Conservation (phyloP, 2,113 vertebrate species). For the Grammomys dolichurus region DNA sequence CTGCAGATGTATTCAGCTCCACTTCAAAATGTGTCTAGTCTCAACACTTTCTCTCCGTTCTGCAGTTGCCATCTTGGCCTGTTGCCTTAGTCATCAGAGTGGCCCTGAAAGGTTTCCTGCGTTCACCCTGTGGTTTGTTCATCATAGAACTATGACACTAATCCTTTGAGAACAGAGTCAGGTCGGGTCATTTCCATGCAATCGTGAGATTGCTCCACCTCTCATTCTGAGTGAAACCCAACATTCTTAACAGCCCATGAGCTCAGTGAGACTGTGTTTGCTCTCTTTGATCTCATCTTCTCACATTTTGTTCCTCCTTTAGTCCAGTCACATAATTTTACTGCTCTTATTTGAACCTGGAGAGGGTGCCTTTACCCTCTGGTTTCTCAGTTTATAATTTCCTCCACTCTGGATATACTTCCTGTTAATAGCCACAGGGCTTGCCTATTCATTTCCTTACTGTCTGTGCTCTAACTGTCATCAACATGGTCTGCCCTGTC, state of each 20-base stretch:
- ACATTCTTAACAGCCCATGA: neutral
- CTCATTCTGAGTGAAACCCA: neutral
- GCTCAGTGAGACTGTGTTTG: neutral
- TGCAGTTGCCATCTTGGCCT: neutral
- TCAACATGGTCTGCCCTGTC: neutral
- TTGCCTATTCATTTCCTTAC: neutral
- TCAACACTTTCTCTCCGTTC: neutral
- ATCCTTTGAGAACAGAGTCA: slow-evolving; percentile 9
- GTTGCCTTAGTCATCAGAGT: neutral
- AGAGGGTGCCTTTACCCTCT: neutral
- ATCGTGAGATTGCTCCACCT: neutral
- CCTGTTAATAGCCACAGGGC: neutral
- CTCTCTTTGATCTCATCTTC: neutral
- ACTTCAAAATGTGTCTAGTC: neutral
- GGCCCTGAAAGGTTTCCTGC: neutral
- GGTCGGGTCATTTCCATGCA: neutral
- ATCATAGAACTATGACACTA: no score
- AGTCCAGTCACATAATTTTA: neutral
- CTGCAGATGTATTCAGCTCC: neutral
- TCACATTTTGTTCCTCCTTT: neutral
- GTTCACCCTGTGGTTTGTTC: neutral
- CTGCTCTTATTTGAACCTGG: neutral
- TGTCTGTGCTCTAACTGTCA: neutral
- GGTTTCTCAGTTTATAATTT: neutral
- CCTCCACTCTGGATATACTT: neutral